Percentiles rank a stretch among this genome's conserved stretches.
phyloP scores from a whole-genome alignment of 2,888 invertebrate species.

The Cryptophagus acutangulus region DNA sequence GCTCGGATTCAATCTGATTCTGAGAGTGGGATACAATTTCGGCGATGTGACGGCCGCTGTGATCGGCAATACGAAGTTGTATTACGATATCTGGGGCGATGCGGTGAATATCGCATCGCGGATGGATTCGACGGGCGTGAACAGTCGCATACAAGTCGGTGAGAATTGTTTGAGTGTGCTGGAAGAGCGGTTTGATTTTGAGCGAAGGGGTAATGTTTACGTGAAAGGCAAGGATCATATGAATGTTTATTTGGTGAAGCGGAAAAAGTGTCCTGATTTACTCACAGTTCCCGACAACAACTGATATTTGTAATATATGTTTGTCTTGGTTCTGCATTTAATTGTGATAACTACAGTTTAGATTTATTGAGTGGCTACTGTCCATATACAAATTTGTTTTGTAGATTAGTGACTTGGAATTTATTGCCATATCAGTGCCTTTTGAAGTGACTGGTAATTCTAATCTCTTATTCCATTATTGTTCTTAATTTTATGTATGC shows the following conservation, averaged over 20 bases:
- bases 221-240: conserved; percentile 96
- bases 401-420: background rate
- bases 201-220: conserved; percentile 87
- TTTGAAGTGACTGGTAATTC: background rate
- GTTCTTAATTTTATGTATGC: no score
- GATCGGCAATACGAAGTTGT: conserved; percentile 91
- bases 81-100: conserved; percentile 98
- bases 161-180: conserved; percentile 70
- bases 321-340: background rate
- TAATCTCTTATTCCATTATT: no score
- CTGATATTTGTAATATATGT: background rate
- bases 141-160: conserved; percentile 78
- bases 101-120: conserved; percentile 95
- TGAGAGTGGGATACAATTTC: conserved; percentile 85
- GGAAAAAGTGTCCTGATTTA: conserved; percentile 47
- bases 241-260: conserved; percentile 76
- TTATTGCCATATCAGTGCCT: background rate
- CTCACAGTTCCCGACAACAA: conserved; percentile 23
- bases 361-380: background rate
- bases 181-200: conserved; percentile 74
- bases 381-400: background rate
- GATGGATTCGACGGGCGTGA: conserved; percentile 95
- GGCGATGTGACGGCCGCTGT: conserved; percentile 96
- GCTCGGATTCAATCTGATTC: conserved; percentile 80
- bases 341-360: background rate